Evolutionary conservation across 2,888 invertebrate species (phyloP).

Genomic region (Anoncus sp.): DNA sequence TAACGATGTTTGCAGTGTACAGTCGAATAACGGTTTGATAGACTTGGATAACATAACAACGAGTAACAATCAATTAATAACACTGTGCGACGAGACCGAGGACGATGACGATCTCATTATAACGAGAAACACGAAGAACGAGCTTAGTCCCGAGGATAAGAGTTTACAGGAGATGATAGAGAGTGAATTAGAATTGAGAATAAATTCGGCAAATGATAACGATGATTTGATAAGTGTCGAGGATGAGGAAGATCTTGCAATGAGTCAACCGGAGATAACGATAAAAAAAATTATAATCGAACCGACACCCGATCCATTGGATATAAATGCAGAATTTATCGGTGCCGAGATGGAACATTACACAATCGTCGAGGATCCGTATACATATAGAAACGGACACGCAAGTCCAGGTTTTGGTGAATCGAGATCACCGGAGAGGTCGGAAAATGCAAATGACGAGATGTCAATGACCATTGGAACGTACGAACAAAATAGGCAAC

Average conservation of each 20-base stretch:
- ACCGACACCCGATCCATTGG: constrained; percentile 68
- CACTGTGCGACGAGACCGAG: constrained; percentile 78
- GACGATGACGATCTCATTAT: constrained; percentile 77
- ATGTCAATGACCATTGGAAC: background rate
- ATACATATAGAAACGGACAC: constrained; percentile 76
- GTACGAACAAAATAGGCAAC: constrained; percentile 25
- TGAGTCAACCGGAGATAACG: constrained; percentile 71
- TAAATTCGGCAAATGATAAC: constrained; percentile 73
- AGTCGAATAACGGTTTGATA: constrained; percentile 83
- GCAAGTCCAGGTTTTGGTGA: constrained; percentile 56
- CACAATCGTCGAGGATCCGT: constrained; percentile 73
- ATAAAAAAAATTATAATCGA: constrained; percentile 76
- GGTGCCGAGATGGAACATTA: constrained; percentile 77
- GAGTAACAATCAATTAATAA: constrained; percentile 81
- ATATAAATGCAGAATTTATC: constrained; percentile 77
- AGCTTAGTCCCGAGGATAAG: constrained; percentile 79
- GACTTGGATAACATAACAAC: constrained; percentile 81
- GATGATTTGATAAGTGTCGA: constrained; percentile 58
- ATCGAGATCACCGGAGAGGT: constrained; percentile 50
- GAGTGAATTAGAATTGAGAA: constrained; percentile 79
- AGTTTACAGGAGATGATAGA: constrained; percentile 81
- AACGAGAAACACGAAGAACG: constrained; percentile 78
- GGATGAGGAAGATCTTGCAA: constrained; percentile 59
- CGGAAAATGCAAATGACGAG: constrained; percentile 4
- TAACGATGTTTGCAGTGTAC: constrained; percentile 81